A percentile compares a stretch with the other conserved stretches of the same genome.
These are phyloP conservation scores for Bellardia bayeri DNA, from an alignment of 2,888 invertebrate species.

Conservation along the genomic window DNA sequence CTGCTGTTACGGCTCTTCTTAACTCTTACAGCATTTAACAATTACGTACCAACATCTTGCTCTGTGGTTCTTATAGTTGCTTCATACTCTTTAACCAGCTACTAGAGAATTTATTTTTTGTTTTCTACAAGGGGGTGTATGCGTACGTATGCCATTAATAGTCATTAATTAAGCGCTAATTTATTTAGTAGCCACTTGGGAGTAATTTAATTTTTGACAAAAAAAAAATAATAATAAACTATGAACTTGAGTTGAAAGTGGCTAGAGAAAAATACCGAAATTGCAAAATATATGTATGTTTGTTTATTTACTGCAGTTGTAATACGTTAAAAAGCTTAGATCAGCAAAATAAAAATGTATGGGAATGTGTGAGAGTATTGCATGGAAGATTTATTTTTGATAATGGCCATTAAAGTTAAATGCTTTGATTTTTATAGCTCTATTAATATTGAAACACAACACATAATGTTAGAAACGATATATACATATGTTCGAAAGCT, in stretches of 20 bases:
- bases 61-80: conserved; percentile 10
- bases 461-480: not conserved
- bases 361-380: not conserved
- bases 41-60: conserved; percentile 38
- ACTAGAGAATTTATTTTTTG: conserved; percentile 15
- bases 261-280: conserved; percentile 26
- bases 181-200: conserved; percentile 76
- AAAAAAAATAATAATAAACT: conserved; percentile 49
- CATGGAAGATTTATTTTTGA: conserved; percentile 44
- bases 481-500: not conserved
- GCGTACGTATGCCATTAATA: conserved; percentile 72
- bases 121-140: conserved; percentile 41
- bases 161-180: conserved; percentile 75
- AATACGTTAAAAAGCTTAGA: conserved; percentile 37
- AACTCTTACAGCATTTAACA: conserved; percentile 14
- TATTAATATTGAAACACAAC: not conserved
- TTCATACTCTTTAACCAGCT: conserved; percentile 23
- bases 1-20: conserved; percentile 11
- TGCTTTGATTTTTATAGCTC: conserved; percentile 42
- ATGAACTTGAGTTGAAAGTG: conserved; percentile 39
- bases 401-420: conserved; percentile 49
- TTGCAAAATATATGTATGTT: conserved; percentile 36
- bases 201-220: conserved; percentile 74
- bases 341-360: conserved; percentile 2
- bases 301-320: conserved; percentile 39